phyloP scores from a whole-genome alignment of 2,797 vertebrate species.

The Melanotaenia maccullochi region DNA sequence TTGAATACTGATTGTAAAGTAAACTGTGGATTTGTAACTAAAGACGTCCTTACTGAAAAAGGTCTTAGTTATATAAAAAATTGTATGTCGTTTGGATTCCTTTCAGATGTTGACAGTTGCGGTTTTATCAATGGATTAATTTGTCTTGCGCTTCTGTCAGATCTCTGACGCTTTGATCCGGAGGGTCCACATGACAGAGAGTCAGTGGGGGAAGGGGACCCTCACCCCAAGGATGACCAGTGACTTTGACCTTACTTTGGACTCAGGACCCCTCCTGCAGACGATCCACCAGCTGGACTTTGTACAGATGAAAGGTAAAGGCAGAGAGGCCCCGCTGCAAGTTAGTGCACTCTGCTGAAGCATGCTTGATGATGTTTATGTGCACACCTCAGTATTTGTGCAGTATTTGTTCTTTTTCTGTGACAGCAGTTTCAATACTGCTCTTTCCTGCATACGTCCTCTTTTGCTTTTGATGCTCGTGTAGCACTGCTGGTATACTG shows the following conservation, averaged over 20 bases:
- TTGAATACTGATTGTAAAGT: not conserved
- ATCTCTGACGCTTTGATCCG: slow-evolving; percentile 98
- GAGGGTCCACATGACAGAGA: slow-evolving; percentile 94
- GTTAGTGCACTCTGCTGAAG: slow-evolving; percentile 6
- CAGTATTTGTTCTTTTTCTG: slow-evolving; percentile 7
- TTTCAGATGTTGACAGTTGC: not conserved
- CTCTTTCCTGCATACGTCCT: slow-evolving; percentile 1
- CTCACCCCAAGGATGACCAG: slow-evolving; percentile 97
- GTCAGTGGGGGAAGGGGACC: slow-evolving; percentile 98
- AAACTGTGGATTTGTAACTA: not conserved
- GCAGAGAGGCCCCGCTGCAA: not conserved
- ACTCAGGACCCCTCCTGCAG: slow-evolving; percentile 94
- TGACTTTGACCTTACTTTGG: slow-evolving; percentile 96
- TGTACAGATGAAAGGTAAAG: slow-evolving; percentile 96
- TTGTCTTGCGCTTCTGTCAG: slow-evolving; percentile 70
- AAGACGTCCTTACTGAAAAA: not conserved
- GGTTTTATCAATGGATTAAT: not conserved
- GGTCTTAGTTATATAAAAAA: not conserved
- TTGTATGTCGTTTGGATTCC: not conserved
- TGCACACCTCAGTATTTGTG: not conserved
- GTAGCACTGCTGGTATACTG: not conserved
- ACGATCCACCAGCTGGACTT: slow-evolving; percentile 99
- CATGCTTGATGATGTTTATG: not conserved
- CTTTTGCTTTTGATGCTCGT: slow-evolving; percentile 1
- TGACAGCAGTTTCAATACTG: not conserved